Evolutionary conservation across 2,888 invertebrate genomes (phyloP).

Genomic region (Tortricodes alternella): DNA sequence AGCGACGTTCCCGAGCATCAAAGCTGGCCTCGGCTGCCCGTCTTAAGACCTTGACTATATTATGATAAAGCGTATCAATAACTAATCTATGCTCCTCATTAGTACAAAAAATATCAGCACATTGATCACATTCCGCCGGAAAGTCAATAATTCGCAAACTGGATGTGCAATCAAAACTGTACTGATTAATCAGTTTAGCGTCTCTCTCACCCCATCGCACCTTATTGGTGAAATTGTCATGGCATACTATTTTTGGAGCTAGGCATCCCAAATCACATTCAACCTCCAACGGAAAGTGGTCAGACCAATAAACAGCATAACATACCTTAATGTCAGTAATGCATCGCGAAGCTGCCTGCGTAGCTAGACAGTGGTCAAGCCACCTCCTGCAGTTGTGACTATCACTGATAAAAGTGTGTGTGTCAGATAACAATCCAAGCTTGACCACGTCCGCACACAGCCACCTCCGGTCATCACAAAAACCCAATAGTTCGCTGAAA

Average conservation of each 20-base stretch:
- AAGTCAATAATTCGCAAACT: no score
- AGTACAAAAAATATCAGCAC: no score
- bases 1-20: no score
- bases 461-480: background rate
- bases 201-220: conserved; percentile 6
- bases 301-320: conserved; percentile 27
- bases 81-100: no score
- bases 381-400: conserved; percentile 10
- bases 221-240: conserved; percentile 5
- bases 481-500: background rate
- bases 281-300: no score
- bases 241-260: background rate
- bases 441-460: background rate
- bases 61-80: no score
- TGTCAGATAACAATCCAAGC: background rate
- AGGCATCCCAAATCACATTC: conserved; percentile 18
- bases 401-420: conserved; percentile 6
- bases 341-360: conserved; percentile 10
- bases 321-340: conserved; percentile 6
- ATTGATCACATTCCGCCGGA: no score
- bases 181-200: no score
- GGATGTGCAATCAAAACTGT: no score
- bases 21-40: no score
- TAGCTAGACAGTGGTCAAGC: conserved; percentile 18
- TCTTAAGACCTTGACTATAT: no score